These are phyloP conservation scores for Psittacula cyanocephala DNA, from an alignment of 2,113 vertebrate genomes.

Conservation along the genomic window DNA sequence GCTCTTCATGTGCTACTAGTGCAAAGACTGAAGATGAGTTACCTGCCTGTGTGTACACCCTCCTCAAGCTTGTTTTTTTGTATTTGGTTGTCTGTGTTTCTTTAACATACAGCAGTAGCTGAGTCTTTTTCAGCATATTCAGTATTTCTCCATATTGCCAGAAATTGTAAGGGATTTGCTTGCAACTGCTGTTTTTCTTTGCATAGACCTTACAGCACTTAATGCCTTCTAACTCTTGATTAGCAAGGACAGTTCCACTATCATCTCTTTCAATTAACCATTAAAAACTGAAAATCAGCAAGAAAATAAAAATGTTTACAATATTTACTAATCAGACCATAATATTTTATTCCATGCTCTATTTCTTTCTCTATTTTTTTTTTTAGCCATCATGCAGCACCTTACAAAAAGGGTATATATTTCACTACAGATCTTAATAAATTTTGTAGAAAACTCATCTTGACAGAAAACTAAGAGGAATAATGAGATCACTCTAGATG, in stretches of 20 bases:
- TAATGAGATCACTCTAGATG: neutral
- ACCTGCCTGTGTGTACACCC: neutral
- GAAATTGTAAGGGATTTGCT: neutral
- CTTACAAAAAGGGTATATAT: neutral
- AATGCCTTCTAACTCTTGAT: neutral
- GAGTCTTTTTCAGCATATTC: neutral
- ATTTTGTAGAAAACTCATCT: neutral
- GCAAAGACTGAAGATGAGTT: neutral
- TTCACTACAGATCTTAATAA: neutral
- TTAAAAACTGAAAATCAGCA: neutral
- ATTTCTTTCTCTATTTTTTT: neutral
- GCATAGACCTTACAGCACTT: neutral
- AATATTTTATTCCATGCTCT: neutral
- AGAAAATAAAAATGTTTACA: neutral
- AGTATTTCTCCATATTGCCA: neutral
- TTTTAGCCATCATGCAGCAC: neutral
- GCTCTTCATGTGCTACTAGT: neutral
- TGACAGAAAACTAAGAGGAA: neutral
- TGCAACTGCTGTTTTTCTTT: neutral
- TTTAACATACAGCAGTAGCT: neutral
- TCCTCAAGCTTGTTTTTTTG: neutral
- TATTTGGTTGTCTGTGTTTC: neutral
- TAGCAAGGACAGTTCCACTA: neutral
- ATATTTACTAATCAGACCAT: neutral
- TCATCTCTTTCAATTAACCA: neutral